phyloP scores from a whole-genome alignment of 1,140 invertebrate genomes.

The Bombus huntii region DNA sequence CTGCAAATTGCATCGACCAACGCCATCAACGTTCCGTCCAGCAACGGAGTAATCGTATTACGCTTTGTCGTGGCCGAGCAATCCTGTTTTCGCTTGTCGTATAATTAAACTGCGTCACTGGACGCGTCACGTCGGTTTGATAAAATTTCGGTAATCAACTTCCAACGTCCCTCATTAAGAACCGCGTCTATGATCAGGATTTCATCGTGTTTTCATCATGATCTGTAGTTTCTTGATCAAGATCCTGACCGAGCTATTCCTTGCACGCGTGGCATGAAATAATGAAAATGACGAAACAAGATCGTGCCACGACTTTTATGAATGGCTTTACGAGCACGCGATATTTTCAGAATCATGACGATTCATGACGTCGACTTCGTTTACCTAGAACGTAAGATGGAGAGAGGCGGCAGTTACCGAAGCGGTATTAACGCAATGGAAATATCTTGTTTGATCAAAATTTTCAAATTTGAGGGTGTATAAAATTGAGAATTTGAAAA shows the following conservation, averaged over 20 bases:
- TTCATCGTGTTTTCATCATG: no score
- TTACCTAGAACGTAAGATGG: neutral
- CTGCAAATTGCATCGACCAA: neutral
- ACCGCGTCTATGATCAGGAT: neutral
- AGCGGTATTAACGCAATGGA: no score
- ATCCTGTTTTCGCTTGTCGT: neutral
- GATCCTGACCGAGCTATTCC: neutral
- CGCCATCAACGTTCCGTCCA: neutral
- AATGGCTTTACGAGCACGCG: neutral
- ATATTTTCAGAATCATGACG: neutral
- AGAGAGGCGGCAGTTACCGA: neutral
- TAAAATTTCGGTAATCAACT: neutral
- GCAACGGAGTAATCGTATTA: slow-evolving; percentile 9
- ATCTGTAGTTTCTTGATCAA: neutral
- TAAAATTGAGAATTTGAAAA: neutral
- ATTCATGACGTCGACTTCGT: neutral
- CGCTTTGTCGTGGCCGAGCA: neutral
- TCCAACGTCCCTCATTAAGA: neutral
- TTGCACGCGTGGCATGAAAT: no score
- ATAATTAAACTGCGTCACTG: neutral
- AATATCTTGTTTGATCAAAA: no score
- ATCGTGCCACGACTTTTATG: neutral
- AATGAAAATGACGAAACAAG: neutral
- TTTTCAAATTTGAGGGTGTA: no score
- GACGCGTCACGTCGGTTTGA: neutral